phyloP scores from a whole-genome alignment of 2,888 invertebrate genomes.

The Rhaphigaster nebulosa region DNA sequence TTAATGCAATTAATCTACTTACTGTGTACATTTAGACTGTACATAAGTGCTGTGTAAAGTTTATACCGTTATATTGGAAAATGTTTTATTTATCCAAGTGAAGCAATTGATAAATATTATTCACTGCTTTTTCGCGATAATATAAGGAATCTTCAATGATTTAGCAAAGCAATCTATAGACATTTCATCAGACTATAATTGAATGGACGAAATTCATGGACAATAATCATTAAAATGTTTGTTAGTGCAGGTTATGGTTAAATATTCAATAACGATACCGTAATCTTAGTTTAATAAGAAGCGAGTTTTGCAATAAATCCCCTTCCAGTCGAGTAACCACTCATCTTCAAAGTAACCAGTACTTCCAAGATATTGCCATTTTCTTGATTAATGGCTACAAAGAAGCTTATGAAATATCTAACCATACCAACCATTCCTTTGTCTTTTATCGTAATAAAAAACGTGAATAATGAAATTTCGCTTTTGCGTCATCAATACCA shows the following conservation, averaged over 20 bases:
- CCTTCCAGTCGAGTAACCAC: not conserved
- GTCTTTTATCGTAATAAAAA: not conserved
- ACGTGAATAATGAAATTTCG: not conserved
- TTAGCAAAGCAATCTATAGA: no score
- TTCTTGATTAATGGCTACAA: slow-evolving; percentile 24
- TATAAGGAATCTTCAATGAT: no score
- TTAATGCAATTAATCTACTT: no score
- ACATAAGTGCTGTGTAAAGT: no score
- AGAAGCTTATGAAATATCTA: slow-evolving; percentile 8
- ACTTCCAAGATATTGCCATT: slow-evolving; percentile 28
- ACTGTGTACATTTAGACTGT: no score
- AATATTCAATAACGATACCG: slow-evolving; percentile 18
- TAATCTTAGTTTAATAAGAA: slow-evolving; percentile 21
- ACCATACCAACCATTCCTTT: not conserved
- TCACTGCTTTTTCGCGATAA: no score
- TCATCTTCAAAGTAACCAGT: slow-evolving; percentile 30
- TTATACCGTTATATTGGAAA: no score
- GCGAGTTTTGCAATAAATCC: slow-evolving; percentile 19
- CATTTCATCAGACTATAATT: no score
- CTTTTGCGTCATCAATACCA: not conserved
- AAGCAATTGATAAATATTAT: no score
- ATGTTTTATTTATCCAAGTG: no score
- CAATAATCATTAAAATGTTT: not conserved
- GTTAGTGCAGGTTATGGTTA: not conserved
- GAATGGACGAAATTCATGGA: not conserved